Evolutionary conservation across 2,113 vertebrate species (phyloP), one percentile per base, ranked within the genome.

Genomic region (Microtus pennsylvanicus): DNA sequence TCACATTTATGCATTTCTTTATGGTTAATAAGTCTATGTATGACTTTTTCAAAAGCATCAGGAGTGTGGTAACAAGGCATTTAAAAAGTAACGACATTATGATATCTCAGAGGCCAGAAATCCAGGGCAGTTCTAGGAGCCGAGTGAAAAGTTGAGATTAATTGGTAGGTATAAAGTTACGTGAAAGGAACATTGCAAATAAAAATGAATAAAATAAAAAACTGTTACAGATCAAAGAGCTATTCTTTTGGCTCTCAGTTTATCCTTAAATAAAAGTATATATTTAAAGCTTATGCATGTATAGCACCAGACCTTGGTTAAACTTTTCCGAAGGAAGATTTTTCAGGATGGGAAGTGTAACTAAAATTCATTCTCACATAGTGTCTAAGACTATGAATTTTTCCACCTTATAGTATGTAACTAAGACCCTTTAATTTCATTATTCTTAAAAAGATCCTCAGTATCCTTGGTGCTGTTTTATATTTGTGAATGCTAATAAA

Each of bases 131-230:
- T 63, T 83, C 35, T 38, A 83, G 80, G 69, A 82, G 88, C 61
- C 21, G 17, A 91, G 35, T 47, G 89, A 78, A 93, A 93, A 80
- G 24, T 45, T 92, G 63, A 90, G 76, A 87, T 80, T 83, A 83
- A 89, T 69, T 94, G 75, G 63, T 42, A 83, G 38, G 47, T 42
- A 87, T 93, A 75, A 92, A 87, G 88, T 50, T 85, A 42, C 82
- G 33, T 74, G 42, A 38, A 22, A 87, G n/a, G 80, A 14, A 61
- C 42, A 76, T 95, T 87, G 69, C 9, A 85, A 93, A 90, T 94
- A 88, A 94, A 93, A 96, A 69, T 74, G 16, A 17, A 93, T 67
- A 90, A 94, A 93, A 42, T 33, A 82, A 97, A 82, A 87, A 42
- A 1, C 28, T n/a, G 10, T 80, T 91, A 67, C 91, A 89, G 87